A percentile compares a stretch with the other conserved stretches of the same genome.
phyloP scores from a whole-genome alignment of 1,140 invertebrate species.

The Amphibalanus amphitrite region DNA sequence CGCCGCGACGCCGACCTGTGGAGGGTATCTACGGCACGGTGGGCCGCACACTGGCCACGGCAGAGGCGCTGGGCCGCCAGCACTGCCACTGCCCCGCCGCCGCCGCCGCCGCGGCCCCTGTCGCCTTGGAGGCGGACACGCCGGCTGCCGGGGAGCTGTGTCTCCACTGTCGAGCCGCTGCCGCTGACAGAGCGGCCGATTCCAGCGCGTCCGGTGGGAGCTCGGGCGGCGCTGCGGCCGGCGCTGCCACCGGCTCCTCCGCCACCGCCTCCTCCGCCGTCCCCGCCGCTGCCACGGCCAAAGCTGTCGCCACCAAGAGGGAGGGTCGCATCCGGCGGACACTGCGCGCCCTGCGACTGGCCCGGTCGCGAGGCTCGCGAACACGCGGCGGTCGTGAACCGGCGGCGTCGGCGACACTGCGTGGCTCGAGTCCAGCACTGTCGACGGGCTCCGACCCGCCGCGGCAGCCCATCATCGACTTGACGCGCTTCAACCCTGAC shows the following conservation, averaged over 20 bases:
- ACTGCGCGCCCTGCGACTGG: not conserved
- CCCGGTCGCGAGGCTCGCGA: too few species aligned
- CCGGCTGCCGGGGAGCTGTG: not conserved
- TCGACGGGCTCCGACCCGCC: not conserved
- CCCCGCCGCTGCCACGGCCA: too few species aligned
- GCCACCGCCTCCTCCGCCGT: not conserved
- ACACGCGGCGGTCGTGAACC: not conserved
- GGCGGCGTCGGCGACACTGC: not conserved
- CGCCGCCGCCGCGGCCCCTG: not conserved
- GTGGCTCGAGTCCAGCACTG: not conserved
- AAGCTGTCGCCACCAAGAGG: not conserved
- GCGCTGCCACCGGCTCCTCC: too few species aligned
- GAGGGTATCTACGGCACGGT: constrained; percentile 3
- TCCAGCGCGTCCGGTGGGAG: not conserved
- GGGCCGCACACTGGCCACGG: constrained; percentile 5
- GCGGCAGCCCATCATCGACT: constrained; percentile 32
- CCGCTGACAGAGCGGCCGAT: too few species aligned
- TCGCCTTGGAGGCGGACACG: too few species aligned
- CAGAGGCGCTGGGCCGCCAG: constrained; percentile 1
- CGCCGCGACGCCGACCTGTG: constrained; percentile 6
- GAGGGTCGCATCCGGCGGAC: not conserved
- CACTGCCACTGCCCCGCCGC: too few species aligned
- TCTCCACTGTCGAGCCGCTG: too few species aligned
- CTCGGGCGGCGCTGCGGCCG: too few species aligned
- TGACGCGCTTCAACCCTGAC: constrained; percentile 38